Conservation (phyloP, 2,888 invertebrate species). For the Caenorhabditis zanzibari region DNA sequence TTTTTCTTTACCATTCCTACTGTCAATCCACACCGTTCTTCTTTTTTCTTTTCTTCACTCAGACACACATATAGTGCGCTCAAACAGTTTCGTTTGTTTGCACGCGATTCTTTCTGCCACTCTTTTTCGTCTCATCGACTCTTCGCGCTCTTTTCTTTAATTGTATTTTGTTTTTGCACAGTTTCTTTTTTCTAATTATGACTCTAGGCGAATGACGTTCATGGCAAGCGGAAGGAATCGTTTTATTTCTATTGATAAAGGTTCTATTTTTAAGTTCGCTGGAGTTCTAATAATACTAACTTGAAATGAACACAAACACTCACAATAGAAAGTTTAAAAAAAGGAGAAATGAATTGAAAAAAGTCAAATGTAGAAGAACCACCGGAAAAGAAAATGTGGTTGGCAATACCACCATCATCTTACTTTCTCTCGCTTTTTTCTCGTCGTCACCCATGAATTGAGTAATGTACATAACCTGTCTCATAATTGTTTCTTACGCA, state of each 20-base stretch:
- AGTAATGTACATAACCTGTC: conserved; percentile 65
- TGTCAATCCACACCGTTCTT: conserved; percentile 58
- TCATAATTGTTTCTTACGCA: conserved; percentile 59
- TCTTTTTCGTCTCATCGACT: conserved; percentile 25
- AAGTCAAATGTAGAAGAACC: conserved; percentile 26
- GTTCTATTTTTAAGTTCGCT: not conserved
- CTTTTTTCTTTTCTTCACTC: conserved; percentile 13
- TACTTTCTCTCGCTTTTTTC: conserved; percentile 13
- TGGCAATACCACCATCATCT: conserved; percentile 17
- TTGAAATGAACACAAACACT: too few relatives aligned
- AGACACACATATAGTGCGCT: conserved; percentile 14
- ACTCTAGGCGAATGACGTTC: conserved; percentile 9
- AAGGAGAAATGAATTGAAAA: conserved; percentile 9
- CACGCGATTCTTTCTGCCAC: conserved; percentile 44
- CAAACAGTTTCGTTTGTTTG: conserved; percentile 63
- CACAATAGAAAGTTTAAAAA: not conserved
- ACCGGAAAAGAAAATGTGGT: conserved; percentile 51
- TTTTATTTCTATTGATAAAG: not conserved
- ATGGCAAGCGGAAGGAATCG: not conserved
- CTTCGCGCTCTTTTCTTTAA: conserved; percentile 31
- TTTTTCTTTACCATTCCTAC: conserved; percentile 30
- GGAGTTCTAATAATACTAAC: too few relatives aligned
- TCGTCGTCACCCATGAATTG: conserved; percentile 44
- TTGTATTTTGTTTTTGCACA: conserved; percentile 9
- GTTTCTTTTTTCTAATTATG: conserved; percentile 19